phyloP scores from a whole-genome alignment of 2,888 invertebrate species.

The Branchellion lobata region DNA sequence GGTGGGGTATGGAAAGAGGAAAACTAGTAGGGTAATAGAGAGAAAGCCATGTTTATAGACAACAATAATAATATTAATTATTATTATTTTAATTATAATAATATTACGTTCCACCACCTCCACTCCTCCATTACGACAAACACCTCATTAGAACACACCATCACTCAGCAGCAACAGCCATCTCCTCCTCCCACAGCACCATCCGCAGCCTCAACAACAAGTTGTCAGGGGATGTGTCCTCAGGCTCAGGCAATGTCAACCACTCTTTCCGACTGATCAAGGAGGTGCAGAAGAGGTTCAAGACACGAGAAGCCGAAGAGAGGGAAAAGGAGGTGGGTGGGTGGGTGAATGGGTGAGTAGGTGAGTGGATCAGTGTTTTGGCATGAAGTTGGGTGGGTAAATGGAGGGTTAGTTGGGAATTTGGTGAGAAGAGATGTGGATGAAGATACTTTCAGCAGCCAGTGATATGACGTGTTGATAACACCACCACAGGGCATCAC shows the following conservation, averaged over 20 bases:
- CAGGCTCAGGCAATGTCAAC: constrained; percentile 91
- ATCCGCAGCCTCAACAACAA: constrained; percentile 95
- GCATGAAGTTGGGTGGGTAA: not conserved
- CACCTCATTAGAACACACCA: no score
- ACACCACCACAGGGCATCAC: constrained; percentile 72
- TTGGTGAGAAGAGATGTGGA: not conserved
- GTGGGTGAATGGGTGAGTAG: not conserved
- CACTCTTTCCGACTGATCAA: constrained; percentile 96
- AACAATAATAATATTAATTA: no score
- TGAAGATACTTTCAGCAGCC: no score
- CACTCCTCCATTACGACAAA: no score
- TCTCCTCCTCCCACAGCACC: constrained; percentile 71
- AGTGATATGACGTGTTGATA: constrained; percentile 23
- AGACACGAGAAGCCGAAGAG: constrained; percentile 96
- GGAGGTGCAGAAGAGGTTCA: constrained; percentile 97
- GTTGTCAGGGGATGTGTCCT: constrained; percentile 92
- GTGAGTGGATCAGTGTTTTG: not conserved
- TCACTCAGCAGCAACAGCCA: no score
- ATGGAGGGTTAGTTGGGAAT: no score
- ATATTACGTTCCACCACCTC: no score
- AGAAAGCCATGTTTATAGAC: no score
- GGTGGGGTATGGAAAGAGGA: no score
- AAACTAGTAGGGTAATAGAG: no score
- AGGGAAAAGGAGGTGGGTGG: constrained; percentile 81
- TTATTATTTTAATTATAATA: no score